phyloP scores from a whole-genome alignment of 2,888 invertebrate species.

The Agapostemon virescens region DNA sequence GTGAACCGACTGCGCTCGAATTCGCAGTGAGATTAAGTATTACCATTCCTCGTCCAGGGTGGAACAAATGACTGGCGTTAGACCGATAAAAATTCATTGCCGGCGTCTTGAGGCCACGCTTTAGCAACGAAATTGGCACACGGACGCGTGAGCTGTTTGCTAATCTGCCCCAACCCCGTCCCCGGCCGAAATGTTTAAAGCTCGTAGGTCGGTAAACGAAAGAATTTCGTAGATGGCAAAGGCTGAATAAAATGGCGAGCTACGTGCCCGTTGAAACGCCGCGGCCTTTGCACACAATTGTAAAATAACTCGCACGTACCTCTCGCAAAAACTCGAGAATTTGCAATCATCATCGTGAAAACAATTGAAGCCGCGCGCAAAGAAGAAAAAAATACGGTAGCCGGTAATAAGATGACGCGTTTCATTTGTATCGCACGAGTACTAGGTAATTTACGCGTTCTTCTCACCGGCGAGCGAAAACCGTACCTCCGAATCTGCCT shows the following conservation, averaged over 20 bases:
- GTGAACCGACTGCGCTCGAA: conserved; percentile 54
- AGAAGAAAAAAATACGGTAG: background rate
- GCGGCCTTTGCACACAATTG: background rate
- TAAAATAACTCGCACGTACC: background rate
- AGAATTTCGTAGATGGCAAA: background rate
- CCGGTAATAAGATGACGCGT: background rate
- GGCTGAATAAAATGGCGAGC: background rate
- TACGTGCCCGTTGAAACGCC: background rate
- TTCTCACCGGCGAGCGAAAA: background rate
- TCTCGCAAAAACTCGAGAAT: background rate
- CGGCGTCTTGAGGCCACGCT: conserved; percentile 52
- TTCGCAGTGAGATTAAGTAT: conserved; percentile 55
- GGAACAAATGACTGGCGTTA: conserved; percentile 57
- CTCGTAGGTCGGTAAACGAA: background rate
- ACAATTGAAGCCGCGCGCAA: background rate
- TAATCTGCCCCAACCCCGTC: conserved; percentile 52
- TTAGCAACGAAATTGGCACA: conserved; percentile 65
- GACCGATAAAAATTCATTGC: conserved; percentile 66
- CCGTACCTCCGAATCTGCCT: background rate
- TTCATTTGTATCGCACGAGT: background rate
- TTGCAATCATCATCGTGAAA: background rate
- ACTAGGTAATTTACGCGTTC: background rate
- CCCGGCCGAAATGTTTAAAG: conserved; percentile 38
- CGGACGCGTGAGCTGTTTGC: conserved; percentile 68
- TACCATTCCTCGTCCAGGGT: conserved; percentile 48